Evolutionary conservation across 2,797 vertebrate species (phyloP).

Genomic region (Enteromius trimaculatus): DNA sequence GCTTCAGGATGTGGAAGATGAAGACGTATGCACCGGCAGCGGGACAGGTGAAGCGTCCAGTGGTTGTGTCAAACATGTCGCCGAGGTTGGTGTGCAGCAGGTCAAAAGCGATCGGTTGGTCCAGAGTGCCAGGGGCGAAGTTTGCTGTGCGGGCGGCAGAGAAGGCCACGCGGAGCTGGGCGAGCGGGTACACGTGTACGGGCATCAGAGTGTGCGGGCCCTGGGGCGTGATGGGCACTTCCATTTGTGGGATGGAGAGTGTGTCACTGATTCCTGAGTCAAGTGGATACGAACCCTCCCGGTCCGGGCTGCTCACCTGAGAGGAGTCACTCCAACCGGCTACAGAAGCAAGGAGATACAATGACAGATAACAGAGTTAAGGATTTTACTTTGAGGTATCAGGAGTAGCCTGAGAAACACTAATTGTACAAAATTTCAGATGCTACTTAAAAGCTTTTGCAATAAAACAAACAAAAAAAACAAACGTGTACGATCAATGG

Average conservation of each 20-base stretch:
- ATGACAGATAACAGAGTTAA: neutral
- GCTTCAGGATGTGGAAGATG: slow-evolving; percentile 97
- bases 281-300: slow-evolving; percentile 80
- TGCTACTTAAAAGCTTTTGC: too few relatives aligned
- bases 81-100: slow-evolving; percentile 92
- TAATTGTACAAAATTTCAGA: too few relatives aligned
- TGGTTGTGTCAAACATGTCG: slow-evolving; percentile 89
- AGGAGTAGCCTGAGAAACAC: neutral
- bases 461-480: too few relatives aligned
- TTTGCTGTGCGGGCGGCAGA: slow-evolving; percentile 94
- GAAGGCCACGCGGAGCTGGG: slow-evolving; percentile 93
- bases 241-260: slow-evolving; percentile 83
- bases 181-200: slow-evolving; percentile 87
- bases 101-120: slow-evolving; percentile 96
- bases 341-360: slow-evolving; percentile 48
- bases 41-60: slow-evolving; percentile 92
- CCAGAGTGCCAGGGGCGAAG: slow-evolving; percentile 92
- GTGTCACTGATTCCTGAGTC: slow-evolving; percentile 93
- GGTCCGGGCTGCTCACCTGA: slow-evolving; percentile 91
- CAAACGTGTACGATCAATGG: neutral
- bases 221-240: slow-evolving; percentile 83
- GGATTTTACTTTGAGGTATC: neutral
- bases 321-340: slow-evolving; percentile 93
- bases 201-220: slow-evolving; percentile 82
- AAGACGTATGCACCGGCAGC: slow-evolving; percentile 94